Conservation (phyloP, 2,888 invertebrate genomes). For the Conus canariensis region DNA sequence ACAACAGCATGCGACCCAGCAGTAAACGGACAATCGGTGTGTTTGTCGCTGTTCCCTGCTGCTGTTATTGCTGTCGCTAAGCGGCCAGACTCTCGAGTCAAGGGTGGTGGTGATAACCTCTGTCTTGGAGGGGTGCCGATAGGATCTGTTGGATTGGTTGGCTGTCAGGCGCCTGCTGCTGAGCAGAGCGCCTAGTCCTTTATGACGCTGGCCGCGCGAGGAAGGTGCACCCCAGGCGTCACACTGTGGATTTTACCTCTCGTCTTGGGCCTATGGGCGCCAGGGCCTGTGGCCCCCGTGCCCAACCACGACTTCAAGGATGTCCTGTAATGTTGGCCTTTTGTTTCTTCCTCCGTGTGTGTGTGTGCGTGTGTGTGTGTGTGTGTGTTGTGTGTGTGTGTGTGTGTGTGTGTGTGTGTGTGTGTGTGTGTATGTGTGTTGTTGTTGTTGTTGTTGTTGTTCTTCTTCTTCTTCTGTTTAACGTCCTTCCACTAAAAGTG, state of each 20-base stretch:
- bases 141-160: background rate
- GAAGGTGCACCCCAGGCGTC: background rate
- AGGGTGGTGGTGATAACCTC: no score
- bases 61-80: no score
- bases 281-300: background rate
- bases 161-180: background rate
- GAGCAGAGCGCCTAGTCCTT: conserved; percentile 27
- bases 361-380: background rate
- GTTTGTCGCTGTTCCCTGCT: no score
- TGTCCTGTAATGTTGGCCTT: background rate
- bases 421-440: background rate
- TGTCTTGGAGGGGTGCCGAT: no score
- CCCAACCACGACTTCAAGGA: conserved; percentile 25
- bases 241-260: conserved; percentile 29
- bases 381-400: background rate
- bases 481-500: no score
- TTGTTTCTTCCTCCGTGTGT: background rate
- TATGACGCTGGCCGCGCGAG: conserved; percentile 6
- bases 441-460: background rate
- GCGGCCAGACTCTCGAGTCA: no score
- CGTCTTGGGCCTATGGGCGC: conserved; percentile 11
- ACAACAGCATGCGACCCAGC: no score
- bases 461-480: background rate
- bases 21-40: no score
- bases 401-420: conserved; percentile 13